A percentile compares a stretch with the other conserved stretches of the same genome.
Conservation (phyloP, 2,797 vertebrate genomes). For the Galagoides demidoff region DNA sequence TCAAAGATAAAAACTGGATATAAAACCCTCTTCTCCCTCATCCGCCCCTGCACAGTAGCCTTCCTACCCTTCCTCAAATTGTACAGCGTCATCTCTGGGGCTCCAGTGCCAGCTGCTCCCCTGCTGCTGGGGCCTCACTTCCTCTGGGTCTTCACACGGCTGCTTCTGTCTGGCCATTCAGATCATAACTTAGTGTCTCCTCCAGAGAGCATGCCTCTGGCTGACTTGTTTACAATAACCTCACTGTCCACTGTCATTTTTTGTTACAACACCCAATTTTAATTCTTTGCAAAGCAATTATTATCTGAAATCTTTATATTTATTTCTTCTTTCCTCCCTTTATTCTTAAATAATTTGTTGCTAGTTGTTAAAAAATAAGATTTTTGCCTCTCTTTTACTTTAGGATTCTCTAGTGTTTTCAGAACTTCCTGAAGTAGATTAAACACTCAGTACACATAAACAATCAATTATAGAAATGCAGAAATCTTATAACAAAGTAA, state of each 20-base stretch:
- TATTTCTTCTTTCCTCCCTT: not conserved
- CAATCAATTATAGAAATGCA: not conserved
- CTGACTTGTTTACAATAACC: not conserved
- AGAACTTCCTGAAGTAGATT: not conserved
- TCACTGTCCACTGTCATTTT: not conserved
- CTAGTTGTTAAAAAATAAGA: not conserved
- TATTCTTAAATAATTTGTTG: not conserved
- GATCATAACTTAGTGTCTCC: not conserved
- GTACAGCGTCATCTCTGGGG: not conserved
- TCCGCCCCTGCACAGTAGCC: not conserved
- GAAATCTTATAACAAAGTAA: not conserved
- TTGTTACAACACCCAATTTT: not conserved
- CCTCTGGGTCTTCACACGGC: not conserved
- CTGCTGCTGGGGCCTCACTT: not conserved
- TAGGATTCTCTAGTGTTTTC: not conserved
- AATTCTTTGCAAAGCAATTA: not conserved
- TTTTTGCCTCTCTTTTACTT: not conserved
- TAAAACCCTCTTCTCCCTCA: not conserved
- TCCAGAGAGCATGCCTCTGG: not conserved
- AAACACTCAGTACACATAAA: not conserved
- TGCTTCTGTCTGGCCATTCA: not conserved
- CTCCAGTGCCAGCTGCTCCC: no score
- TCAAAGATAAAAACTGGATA: not conserved
- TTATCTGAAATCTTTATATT: not conserved
- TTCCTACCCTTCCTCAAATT: not conserved